These are phyloP conservation scores for Oscheius sp. DNA, from an alignment of 2,888 invertebrate genomes.

Conservation along the genomic window DNA sequence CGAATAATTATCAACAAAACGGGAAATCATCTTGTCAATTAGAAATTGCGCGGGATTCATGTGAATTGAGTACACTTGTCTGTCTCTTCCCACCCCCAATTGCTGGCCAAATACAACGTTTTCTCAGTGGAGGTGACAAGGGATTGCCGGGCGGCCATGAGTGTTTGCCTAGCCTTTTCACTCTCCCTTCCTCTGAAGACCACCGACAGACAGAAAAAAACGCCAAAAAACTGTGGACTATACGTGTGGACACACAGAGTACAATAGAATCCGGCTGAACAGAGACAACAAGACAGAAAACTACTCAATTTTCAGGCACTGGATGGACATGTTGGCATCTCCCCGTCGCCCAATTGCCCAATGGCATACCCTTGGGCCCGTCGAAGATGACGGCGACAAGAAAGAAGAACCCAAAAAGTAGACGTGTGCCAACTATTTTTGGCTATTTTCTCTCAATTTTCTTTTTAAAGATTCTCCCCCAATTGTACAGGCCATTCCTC, in stretches of 20 bases:
- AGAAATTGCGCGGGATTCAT: too few relatives aligned
- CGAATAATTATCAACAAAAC: too few relatives aligned
- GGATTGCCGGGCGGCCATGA: conserved; percentile 6
- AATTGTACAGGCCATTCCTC: background rate
- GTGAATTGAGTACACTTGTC: too few relatives aligned
- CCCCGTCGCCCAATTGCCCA: conserved; percentile 98
- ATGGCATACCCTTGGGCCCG: conserved; percentile 99
- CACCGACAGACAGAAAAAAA: too few relatives aligned
- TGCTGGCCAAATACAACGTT: background rate
- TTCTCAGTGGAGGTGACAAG: conserved; percentile 12
- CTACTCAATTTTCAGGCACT: conserved; percentile 79
- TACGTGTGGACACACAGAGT: too few relatives aligned
- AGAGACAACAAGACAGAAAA: background rate
- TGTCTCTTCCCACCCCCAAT: too few relatives aligned
- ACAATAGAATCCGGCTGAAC: too few relatives aligned
- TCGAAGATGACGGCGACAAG: conserved; percentile 81
- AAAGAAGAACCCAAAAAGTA: conserved; percentile 41
- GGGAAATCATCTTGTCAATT: too few relatives aligned
- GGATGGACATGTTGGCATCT: conserved; percentile 99
- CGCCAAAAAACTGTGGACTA: too few relatives aligned
- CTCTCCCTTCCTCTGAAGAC: background rate
- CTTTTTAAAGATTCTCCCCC: background rate
- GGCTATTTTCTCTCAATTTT: background rate
- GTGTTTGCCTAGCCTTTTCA: background rate
- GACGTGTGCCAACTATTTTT: conserved; percentile 6